Evolutionary conservation across 1,140 invertebrate genomes (phyloP).

Genomic region (Drosophila arawakana): DNA sequence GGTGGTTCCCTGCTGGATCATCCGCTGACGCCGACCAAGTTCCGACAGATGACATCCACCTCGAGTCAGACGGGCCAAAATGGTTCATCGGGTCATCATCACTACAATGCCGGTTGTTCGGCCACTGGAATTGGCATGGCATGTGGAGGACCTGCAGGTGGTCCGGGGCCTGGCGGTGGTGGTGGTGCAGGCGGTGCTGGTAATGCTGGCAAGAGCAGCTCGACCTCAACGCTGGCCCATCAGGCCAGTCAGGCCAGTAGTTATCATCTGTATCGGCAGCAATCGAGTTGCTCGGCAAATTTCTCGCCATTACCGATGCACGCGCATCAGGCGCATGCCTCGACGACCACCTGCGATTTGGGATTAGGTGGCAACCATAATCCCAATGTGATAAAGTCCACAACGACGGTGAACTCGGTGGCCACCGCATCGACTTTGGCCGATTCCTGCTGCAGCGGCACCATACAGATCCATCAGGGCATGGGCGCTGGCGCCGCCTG

Average conservation of each 20-base stretch:
- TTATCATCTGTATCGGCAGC: slow-evolving; percentile 73
- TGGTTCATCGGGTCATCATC: slow-evolving; percentile 35
- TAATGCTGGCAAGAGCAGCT: slow-evolving; percentile 44
- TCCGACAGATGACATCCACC: slow-evolving; percentile 76
- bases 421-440: slow-evolving; percentile 81
- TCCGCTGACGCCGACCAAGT: slow-evolving; percentile 81
- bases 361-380: slow-evolving; percentile 69
- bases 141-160: not conserved
- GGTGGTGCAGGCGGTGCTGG: slow-evolving; percentile 2
- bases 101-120: slow-evolving; percentile 17
- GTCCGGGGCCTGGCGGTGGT: not conserved
- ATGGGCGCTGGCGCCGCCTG: slow-evolving; percentile 74
- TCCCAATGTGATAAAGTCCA: slow-evolving; percentile 84
- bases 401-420: slow-evolving; percentile 81
- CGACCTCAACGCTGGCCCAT: slow-evolving; percentile 63
- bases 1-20: slow-evolving; percentile 80
- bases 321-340: slow-evolving; percentile 79
- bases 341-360: slow-evolving; percentile 80
- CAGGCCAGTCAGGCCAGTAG: slow-evolving; percentile 32
- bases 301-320: slow-evolving; percentile 79
- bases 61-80: slow-evolving; percentile 76
- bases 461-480: slow-evolving; percentile 79
- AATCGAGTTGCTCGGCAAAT: slow-evolving; percentile 81
- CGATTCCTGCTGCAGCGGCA: slow-evolving; percentile 81
- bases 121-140: slow-evolving; percentile 7